Evolutionary conservation across 1,140 invertebrate genomes (phyloP), one percentile per base, ranked within the genome.

Genomic region (Chelonus insularis): DNA sequence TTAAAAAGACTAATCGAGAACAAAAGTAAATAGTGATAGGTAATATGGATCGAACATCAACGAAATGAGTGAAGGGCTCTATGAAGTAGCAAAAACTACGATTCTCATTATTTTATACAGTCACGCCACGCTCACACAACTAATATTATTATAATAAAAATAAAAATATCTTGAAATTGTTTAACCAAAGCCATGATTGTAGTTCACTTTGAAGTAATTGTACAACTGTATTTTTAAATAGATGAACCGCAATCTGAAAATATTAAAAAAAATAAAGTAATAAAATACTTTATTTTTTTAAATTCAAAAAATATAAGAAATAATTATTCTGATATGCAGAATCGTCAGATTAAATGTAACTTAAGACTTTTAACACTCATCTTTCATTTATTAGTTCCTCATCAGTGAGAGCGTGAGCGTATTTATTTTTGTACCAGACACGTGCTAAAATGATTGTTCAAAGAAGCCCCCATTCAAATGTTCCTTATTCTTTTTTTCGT

Each of bases 401-500:
- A n/a, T n/a, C 16, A 6, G 18, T 9, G 43, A 45, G 43, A 45
- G 43, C 43, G 43, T 45, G 18, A 21, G 20, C 43, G 43, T 16
- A 45, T 25, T 50, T 25, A 23, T 29, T 23, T 50, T 37, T 52
- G 32, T 52, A 37, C 25, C n/a, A 52, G 32, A 52, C 50, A 52
- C 50, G 50, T 52, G 50, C 25, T 7, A 51, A 9, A 51, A 51
- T 21, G 1, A 29, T 52, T 52, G 36, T 32, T 52, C 29, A 37
- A 52, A 52, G 50, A 52, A 52, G 50, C 50, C 50, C 50, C 50
- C 36, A 11, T 52, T 52, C 29, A 29, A 36, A 52, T 52, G 29
- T 37, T 52, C 16, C 11, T 8, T 32, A 52, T 34, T 34, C 9
- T 52, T 51, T 11, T 36, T 52, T 21, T 18, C 18, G 12, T 34